A percentile compares a stretch with the other conserved stretches of the same genome.
Evolutionary conservation across 2,888 invertebrate species (phyloP).

Genomic region (Apotomis betuletana): DNA sequence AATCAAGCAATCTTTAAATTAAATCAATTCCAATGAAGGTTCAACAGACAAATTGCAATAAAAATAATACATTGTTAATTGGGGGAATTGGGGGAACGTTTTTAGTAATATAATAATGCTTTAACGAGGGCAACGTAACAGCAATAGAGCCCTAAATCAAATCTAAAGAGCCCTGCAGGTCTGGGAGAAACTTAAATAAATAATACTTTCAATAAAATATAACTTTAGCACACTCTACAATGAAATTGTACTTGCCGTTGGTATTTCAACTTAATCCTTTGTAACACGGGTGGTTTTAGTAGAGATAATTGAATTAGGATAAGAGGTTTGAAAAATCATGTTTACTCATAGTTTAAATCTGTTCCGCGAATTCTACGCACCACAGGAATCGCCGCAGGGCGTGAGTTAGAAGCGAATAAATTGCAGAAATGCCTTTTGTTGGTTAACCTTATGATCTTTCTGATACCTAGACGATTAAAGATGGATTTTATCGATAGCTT

Average conservation of each 20-base stretch:
- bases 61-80: neutral
- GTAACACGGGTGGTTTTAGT: neutral
- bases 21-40: no score
- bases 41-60: no score
- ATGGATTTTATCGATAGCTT: constrained; percentile 7
- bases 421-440: constrained; percentile 18
- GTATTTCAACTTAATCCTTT: neutral
- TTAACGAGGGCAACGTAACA: neutral
- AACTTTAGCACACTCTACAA: no score
- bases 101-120: neutral
- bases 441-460: constrained; percentile 8
- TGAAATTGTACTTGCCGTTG: neutral
- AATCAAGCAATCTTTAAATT: no score
- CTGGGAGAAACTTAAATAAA: constrained; percentile 6
- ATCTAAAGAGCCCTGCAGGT: constrained; percentile 2
- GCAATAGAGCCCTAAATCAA: constrained; percentile 11
- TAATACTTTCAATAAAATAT: neutral
- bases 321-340: neutral
- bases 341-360: constrained; percentile 13
- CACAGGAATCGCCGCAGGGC: constrained; percentile 15
- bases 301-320: neutral
- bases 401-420: constrained; percentile 17
- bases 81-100: no score
- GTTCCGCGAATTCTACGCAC: constrained; percentile 21
- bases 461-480: constrained; percentile 2